These are phyloP conservation scores for Gallinago paraguaiae DNA, from an alignment of 2,113 vertebrate species.

Conservation along the genomic window DNA sequence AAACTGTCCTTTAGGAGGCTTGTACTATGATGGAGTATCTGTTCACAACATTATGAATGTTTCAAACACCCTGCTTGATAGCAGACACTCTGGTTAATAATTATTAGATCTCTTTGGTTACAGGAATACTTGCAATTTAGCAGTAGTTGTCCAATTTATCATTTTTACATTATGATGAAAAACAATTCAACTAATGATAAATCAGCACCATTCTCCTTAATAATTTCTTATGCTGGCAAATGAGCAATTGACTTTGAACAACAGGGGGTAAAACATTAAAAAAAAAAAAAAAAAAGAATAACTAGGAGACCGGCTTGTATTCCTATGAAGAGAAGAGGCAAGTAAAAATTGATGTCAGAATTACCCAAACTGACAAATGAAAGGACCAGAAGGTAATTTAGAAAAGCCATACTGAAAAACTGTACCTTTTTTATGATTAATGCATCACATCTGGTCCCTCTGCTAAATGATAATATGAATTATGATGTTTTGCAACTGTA, in stretches of 20 bases:
- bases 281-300: neutral
- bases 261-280: neutral
- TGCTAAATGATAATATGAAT: neutral
- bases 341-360: neutral
- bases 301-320: neutral
- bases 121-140: neutral
- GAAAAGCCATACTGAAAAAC: neutral
- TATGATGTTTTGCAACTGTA: neutral
- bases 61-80: neutral
- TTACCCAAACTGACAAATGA: neutral
- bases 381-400: slow-evolving; percentile 8
- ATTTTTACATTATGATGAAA: neutral
- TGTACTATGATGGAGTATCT: neutral
- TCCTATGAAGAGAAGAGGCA: neutral
- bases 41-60: neutral
- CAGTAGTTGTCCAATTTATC: neutral
- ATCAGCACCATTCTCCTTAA: neutral
- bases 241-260: neutral
- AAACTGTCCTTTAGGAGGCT: neutral
- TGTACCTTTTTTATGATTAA: neutral
- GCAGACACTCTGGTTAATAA: neutral
- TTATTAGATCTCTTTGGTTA: neutral
- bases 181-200: neutral
- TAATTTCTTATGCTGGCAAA: neutral
- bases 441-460: neutral